These are phyloP conservation scores for Pollenia labialis DNA, from an alignment of 2,888 invertebrate species.

Conservation along the genomic window DNA sequence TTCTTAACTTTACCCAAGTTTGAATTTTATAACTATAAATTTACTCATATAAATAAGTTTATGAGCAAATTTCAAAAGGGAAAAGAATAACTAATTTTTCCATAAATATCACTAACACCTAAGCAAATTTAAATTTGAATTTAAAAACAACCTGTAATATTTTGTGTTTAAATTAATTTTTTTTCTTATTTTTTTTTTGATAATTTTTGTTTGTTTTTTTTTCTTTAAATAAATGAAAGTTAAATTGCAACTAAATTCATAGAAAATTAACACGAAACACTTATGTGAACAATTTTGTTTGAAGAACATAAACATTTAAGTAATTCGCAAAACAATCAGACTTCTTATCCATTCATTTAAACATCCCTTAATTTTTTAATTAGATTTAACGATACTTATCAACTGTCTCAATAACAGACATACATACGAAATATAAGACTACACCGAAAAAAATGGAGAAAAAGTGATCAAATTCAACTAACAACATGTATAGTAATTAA, in stretches of 20 bases:
- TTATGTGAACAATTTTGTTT: conserved; percentile 14
- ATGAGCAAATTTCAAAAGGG: conserved; percentile 1
- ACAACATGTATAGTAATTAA: conserved; percentile 21
- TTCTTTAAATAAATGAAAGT: conserved; percentile 28
- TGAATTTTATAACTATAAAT: not conserved
- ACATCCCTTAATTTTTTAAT: not conserved
- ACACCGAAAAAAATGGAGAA: conserved; percentile 28
- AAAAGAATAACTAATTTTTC: conserved; percentile 6
- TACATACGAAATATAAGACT: not conserved
- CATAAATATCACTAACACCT: conserved; percentile 45
- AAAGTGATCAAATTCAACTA: conserved; percentile 18
- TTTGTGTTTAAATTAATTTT: not conserved
- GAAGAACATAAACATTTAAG: conserved; percentile 34
- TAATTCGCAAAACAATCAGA: conserved; percentile 7
- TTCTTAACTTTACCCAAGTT: not conserved
- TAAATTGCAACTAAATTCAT: conserved; percentile 32
- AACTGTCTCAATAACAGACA: conserved; percentile 23
- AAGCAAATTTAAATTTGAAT: conserved; percentile 51
- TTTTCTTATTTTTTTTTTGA: not conserved
- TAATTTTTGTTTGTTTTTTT: not conserved
- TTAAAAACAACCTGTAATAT: conserved; percentile 53
- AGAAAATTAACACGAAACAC: conserved; percentile 36
- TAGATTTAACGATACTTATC: not conserved
- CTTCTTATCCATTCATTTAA: not conserved
- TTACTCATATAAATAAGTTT: conserved; percentile 1